A percentile compares a stretch with the other conserved stretches of the same genome.
These are phyloP conservation scores for Busseola fusca DNA, from an alignment of 2,888 invertebrate genomes.

Conservation along the genomic window DNA sequence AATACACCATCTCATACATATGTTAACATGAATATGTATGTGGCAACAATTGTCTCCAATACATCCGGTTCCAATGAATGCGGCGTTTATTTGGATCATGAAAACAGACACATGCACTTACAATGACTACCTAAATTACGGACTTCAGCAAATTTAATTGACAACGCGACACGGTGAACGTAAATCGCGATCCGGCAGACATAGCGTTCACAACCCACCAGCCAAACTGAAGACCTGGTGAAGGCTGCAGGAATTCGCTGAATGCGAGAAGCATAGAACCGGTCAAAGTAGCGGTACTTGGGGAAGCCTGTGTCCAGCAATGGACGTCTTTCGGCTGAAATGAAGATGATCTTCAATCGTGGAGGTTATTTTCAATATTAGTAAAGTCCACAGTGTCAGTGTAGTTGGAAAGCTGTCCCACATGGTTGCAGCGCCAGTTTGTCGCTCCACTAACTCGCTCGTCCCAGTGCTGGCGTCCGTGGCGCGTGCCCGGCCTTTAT, in stretches of 20 bases:
- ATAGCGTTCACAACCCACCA: too few species aligned
- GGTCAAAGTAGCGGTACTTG: background rate
- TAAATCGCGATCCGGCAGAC: background rate
- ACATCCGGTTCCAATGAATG: conserved; percentile 67
- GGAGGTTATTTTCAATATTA: background rate
- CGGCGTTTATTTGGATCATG: conserved; percentile 69
- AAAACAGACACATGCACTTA: conserved; percentile 63
- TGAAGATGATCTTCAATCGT: background rate
- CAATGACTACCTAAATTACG: conserved; percentile 32
- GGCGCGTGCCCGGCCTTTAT: conserved; percentile 42
- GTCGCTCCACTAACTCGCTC: conserved; percentile 54
- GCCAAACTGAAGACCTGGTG: too few species aligned
- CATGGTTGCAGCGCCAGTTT: conserved; percentile 45
- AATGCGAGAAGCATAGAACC: background rate
- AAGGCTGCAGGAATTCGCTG: too few species aligned
- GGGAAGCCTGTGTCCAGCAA: background rate
- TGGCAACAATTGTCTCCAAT: conserved; percentile 52
- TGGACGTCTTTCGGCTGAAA: background rate
- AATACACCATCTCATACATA: conserved; percentile 10
- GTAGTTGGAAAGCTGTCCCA: conserved; percentile 54
- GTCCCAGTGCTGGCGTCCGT: conserved; percentile 41
- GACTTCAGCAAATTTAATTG: conserved; percentile 20
- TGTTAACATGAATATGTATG: conserved; percentile 11
- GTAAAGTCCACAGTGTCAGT: conserved; percentile 12
- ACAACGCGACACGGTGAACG: background rate